These are phyloP conservation scores for Coelopa pilipes DNA, from an alignment of 2,888 invertebrate genomes.

Conservation along the genomic window DNA sequence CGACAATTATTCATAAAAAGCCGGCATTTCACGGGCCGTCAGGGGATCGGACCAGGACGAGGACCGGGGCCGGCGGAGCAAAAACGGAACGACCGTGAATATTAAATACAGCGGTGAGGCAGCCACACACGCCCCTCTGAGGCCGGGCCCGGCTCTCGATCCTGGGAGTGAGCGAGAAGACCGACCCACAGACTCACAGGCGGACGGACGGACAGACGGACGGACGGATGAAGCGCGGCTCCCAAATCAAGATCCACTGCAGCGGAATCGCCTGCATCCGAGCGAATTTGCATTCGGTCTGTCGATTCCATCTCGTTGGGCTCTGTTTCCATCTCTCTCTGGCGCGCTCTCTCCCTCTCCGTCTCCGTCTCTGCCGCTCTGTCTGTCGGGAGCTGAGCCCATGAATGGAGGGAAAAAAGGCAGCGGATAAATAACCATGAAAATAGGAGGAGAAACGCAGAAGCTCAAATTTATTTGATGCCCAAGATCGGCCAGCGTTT, in stretches of 20 bases:
- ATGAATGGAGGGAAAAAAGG: not conserved
- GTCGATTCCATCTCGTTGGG: not conserved
- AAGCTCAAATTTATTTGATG: conserved; percentile 23
- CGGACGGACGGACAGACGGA: too few species aligned
- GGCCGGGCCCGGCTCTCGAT: not conserved
- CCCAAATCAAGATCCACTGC: conserved; percentile 21
- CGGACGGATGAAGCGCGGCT: too few species aligned
- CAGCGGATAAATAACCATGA: conserved; percentile 19
- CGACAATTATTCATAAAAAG: conserved; percentile 24
- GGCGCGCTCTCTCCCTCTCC: too few species aligned
- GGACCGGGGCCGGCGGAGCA: too few species aligned
- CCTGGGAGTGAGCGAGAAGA: conserved; percentile 1
- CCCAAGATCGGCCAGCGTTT: too few species aligned
- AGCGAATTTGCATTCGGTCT: conserved; percentile 14
- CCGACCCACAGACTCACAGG: too few species aligned
- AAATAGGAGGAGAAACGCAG: conserved; percentile 21
- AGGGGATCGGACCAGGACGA: too few species aligned
- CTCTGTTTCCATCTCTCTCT: not conserved
- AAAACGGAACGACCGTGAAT: conserved; percentile 15
- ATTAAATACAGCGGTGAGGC: conserved; percentile 13
- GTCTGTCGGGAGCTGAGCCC: too few species aligned
- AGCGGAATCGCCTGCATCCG: conserved; percentile 1
- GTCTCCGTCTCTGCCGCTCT: too few species aligned
- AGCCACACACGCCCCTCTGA: not conserved
- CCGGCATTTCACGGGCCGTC: not conserved